Evolutionary conservation across 2,888 invertebrate species (phyloP), one percentile per base, ranked within the genome.

Genomic region (Pseudococcus longispinus): DNA sequence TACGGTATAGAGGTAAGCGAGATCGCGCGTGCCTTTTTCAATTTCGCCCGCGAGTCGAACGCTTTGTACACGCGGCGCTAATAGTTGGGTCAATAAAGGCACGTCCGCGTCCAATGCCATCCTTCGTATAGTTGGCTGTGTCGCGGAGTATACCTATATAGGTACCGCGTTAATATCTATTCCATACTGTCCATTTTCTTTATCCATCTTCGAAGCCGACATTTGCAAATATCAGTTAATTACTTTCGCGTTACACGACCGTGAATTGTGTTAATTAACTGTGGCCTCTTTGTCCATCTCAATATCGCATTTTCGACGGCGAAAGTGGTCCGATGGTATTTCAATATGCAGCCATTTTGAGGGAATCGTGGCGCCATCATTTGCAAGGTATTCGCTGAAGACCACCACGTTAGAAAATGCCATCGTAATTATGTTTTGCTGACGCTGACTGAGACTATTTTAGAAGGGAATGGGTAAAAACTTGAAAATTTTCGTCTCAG

Each of bases 1-100:
- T 37, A 9, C 26, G 11, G 8, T 32, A 32, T 74, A n/a, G 0
- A 74, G 15, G 51, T 51, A 15, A 51, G 51, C 51, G 26, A 74
- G 74, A 74, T 74, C 74, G 74, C 74, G 74, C 74, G 74, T 74
- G 74, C 74, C 74, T 74, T 74, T 74, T 29, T 74, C 74, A 23
- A 37, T 32, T 65, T 74, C 32, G 74, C 32, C 37, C 37, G n/a
- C 51, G n/a, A 37, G 18, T 37, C 26, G 32, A 74, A 18, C 74
- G 74, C 74, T 65, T 65, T 65, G 65, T 65, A 65, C 37, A 23
- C 15, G 37, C 74, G 32, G 74, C 74, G 74, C 74, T 74, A 74
- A 74, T 74, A 74, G 74, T 74, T 74, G 32, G 9, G 26, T 74
- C 74, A 74, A 74, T n/a, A 74, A 74, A 74, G 74, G 74, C n/a